Evolutionary conservation across 2,888 invertebrate species (phyloP), one percentile per base, ranked within the genome.

Genomic region (Spisula solida): DNA sequence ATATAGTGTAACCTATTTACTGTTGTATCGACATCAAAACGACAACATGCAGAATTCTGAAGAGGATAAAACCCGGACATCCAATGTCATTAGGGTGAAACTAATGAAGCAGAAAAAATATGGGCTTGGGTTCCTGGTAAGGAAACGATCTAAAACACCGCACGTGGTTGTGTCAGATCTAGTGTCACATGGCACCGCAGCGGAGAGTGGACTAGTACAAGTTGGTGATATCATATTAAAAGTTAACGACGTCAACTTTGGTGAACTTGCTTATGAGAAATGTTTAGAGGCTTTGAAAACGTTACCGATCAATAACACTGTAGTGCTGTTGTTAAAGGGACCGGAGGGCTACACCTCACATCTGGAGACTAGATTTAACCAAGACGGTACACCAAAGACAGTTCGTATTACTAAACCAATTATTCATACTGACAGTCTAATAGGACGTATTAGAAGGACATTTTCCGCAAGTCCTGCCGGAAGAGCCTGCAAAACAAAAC

Each of bases 171-270:
- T 96, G 20, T 94, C 95, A 0, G 96, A 96, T 51, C 91, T 96
- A 8, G 93, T 95, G 18, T 88, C 93, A 8, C 95, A 95, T n/a
- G 95, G 96, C 8, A 95, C 95, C 48, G 96, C 96, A 0, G 95
- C 95, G 66, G 95, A 95, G 82, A 95, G 95, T 82, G 96, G 96
- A 1, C 91, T 96, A 41, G 94, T 96, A 0, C 94, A 95, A 87
- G 94, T 95, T 10, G 96, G 96, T 31, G 96, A 96, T 92, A 93
- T 95, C 48, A 95, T 96, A 18, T 90, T 96, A 0, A 93, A 95
- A 29, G 95, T 96, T 10, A 96, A 96, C 91, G 95, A 96, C 78
- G 93, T 92, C 34, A 94, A 95, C 86, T 85, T 96, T 60, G 93
- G 94, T 4, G 94, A 94, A n/a, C 94, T 95, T 92, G 92, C 93